phyloP scores from a whole-genome alignment of 1,140 invertebrate species.

The Bombus pascuorum region DNA sequence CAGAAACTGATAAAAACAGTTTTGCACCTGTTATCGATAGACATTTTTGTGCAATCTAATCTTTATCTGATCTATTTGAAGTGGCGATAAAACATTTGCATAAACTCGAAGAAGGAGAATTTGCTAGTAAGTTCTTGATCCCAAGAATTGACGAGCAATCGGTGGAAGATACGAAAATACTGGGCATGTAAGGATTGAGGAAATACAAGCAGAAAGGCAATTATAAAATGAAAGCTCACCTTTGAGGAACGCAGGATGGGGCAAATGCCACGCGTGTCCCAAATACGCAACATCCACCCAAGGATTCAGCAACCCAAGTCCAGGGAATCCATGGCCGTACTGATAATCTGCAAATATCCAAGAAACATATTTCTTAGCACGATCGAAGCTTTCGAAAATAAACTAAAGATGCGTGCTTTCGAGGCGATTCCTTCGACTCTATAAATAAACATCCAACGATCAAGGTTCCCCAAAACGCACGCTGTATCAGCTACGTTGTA shows the following conservation, averaged over 20 bases:
- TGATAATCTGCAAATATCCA: slow-evolving; percentile 85
- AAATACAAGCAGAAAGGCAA: too few species aligned
- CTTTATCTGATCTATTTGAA: too few species aligned
- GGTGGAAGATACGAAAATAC: too few species aligned
- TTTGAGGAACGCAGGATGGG: slow-evolving; percentile 85
- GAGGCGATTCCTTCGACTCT: slow-evolving; percentile 27
- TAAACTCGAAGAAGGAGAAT: too few species aligned
- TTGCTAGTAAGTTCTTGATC: too few species aligned
- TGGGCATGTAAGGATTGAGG: too few species aligned
- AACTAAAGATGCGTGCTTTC: background rate
- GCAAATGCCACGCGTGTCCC: slow-evolving; percentile 88
- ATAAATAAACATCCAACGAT: slow-evolving; percentile 34
- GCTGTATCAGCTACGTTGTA: background rate
- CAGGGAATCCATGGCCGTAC: slow-evolving; percentile 84
- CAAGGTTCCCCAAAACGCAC: background rate
- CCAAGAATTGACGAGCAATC: too few species aligned
- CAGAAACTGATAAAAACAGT: too few species aligned
- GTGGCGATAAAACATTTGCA: too few species aligned
- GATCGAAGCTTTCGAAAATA: slow-evolving; percentile 43
- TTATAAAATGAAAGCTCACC: slow-evolving; percentile 76
- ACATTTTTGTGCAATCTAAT: too few species aligned
- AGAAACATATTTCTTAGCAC: slow-evolving; percentile 23
- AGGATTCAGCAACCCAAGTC: slow-evolving; percentile 86
- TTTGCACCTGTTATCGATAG: too few species aligned
- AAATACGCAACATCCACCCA: slow-evolving; percentile 91